Evolutionary conservation across 2,888 invertebrate species (phyloP).

Genomic region (Pocota personata): DNA sequence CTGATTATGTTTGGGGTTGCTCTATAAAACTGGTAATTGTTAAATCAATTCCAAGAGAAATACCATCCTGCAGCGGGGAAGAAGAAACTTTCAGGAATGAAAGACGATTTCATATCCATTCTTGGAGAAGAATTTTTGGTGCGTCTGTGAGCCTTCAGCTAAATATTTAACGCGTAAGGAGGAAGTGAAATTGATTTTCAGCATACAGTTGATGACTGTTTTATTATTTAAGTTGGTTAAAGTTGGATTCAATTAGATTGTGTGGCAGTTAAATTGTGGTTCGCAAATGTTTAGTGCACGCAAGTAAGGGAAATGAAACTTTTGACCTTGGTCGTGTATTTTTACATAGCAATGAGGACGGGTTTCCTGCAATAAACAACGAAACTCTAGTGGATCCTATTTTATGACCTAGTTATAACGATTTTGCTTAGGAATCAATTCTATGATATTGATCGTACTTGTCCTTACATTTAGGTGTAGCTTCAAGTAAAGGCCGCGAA

Average conservation of each 20-base stretch:
- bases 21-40: conserved; percentile 38
- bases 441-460: background rate
- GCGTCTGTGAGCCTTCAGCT: background rate
- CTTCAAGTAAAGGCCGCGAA: no score
- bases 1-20: background rate
- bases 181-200: conserved; percentile 14
- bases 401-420: background rate
- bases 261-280: conserved; percentile 3
- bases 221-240: background rate
- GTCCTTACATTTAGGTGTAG: background rate
- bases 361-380: background rate
- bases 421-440: background rate
- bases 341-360: background rate
- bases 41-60: conserved; percentile 51
- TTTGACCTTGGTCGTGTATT: background rate
- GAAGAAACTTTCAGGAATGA: background rate
- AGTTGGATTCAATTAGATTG: background rate
- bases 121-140: background rate
- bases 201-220: conserved; percentile 6
- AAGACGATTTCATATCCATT: background rate
- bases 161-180: background rate
- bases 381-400: background rate
- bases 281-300: conserved; percentile 1
- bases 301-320: background rate
- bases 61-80: background rate